Conservation (phyloP, 2,797 vertebrate genomes). For the Protosalanx chinensis region DNA sequence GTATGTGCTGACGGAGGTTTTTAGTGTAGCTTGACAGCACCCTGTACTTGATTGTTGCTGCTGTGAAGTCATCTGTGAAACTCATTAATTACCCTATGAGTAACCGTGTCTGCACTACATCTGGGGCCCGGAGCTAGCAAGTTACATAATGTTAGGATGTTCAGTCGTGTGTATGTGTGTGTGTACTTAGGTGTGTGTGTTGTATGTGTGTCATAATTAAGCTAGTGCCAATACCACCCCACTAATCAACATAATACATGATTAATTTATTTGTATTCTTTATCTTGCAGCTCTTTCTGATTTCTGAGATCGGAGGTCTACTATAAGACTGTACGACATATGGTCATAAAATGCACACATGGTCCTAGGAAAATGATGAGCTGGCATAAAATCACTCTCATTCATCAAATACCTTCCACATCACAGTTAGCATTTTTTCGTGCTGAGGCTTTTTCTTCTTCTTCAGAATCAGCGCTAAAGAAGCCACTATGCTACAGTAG, state of each 20-base stretch:
- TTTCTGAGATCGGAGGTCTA: not conserved
- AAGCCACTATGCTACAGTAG: not conserved
- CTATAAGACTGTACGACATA: not conserved
- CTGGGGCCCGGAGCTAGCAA: conserved; percentile 46
- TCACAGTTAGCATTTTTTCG: conserved; percentile 16
- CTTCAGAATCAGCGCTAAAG: not conserved
- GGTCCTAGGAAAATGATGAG: not conserved
- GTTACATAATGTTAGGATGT: conserved; percentile 55
- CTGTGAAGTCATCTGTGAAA: conserved; percentile 63
- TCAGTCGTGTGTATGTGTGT: conserved; percentile 34
- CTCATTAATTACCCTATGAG: conserved; percentile 51
- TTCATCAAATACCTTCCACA: conserved; percentile 32
- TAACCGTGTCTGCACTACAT: conserved; percentile 58
- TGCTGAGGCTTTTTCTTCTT: conserved; percentile 12
- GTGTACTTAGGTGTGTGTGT: not conserved
- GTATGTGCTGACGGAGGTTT: conserved; percentile 13
- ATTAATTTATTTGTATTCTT: not conserved
- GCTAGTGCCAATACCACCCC: not conserved
- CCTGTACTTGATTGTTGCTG: conserved; percentile 41
- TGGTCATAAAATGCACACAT: not conserved
- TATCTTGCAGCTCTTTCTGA: not conserved
- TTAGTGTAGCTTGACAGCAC: conserved; percentile 31
- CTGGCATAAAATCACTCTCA: not conserved
- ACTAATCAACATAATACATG: too few relatives aligned
- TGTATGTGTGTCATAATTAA: conserved; percentile 3